These are phyloP conservation scores for Stegodyphus mimosarum DNA, from an alignment of 1,140 invertebrate genomes.

Conservation along the genomic window DNA sequence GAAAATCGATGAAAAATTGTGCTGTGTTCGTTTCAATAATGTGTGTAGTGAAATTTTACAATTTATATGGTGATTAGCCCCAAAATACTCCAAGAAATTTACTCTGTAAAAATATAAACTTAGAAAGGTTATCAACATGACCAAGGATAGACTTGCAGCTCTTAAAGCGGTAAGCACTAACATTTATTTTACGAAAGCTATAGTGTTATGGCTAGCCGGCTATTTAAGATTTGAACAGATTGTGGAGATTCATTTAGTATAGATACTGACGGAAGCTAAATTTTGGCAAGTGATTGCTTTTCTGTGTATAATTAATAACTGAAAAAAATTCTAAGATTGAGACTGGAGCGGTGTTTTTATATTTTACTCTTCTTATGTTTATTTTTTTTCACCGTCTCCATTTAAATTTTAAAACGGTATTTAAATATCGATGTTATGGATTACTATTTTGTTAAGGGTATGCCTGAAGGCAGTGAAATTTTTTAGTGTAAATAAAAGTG, in stretches of 20 bases:
- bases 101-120: constrained; percentile 53
- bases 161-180: constrained; percentile 62
- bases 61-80: constrained; percentile 57
- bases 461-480: too few relatives aligned
- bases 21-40: constrained; percentile 61
- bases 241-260: constrained; percentile 15
- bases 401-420: too few relatives aligned
- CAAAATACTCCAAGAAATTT: constrained; percentile 28
- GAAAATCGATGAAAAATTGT: constrained; percentile 61
- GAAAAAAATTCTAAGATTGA: too few relatives aligned
- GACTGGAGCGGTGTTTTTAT: too few relatives aligned
- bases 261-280: too few relatives aligned
- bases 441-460: too few relatives aligned
- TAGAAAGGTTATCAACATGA: constrained; percentile 54
- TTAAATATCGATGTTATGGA: too few relatives aligned
- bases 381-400: too few relatives aligned
- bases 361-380: too few relatives aligned
- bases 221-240: constrained; percentile 58
- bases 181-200: constrained; percentile 14
- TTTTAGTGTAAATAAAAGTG: too few relatives aligned
- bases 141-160: constrained; percentile 63
- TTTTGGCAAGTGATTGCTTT: too few relatives aligned
- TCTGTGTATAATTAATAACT: too few relatives aligned
- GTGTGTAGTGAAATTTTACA: constrained; percentile 56
- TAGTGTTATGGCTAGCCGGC: constrained; percentile 30